Evolutionary conservation across 2,888 invertebrate genomes (phyloP), one percentile per base, ranked within the genome.

Genomic region (Volucella inanis): DNA sequence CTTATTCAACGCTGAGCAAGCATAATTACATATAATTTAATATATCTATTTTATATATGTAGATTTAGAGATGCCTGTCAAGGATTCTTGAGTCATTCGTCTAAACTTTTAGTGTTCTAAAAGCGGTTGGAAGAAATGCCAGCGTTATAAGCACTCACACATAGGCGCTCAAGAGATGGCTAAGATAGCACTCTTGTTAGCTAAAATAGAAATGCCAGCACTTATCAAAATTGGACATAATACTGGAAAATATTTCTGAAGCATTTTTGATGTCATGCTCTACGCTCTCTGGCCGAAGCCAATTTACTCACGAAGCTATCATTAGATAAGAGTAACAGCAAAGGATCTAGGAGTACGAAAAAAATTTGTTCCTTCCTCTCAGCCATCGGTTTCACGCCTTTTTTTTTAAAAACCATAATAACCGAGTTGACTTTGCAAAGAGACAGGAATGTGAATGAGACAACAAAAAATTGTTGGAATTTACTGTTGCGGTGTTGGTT

Each of bases 241-340:
- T 78, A 70, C 68, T 70, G 47, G 64, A 78, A 31, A 74, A 74
- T 74, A 79, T 70, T 74, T 83, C 74, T 78, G 54, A 68, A 83
- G 79, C 52, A 83, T 79, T 78, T 78, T 70, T 78, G 64, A 78
- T 79, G 83, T 79, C 83, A 83, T 83, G 71, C 57, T 52, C 62
- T 54, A 45, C 45, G 71, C 64, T 55, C 74, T 74, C 65, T 61
- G 64, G 59, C 54, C 71, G 52, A 67, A 72, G 77, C 78, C 78
- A 83, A 78, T 83, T 79, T 70, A 65, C 68, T 78, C 52, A 64
- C 67, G 57, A 74, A 57, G 68, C 47, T 54, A 61, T 59, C 74
- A 70, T 74, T 62, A 72, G 67, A 74, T 61, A 55, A 57, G 43
- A 59, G 41, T 31, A 45, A 47, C 15, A 12, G 38, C 15, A 57